Conservation (phyloP, 2,888 invertebrate species). For the Petrolisthes cinctipes region DNA sequence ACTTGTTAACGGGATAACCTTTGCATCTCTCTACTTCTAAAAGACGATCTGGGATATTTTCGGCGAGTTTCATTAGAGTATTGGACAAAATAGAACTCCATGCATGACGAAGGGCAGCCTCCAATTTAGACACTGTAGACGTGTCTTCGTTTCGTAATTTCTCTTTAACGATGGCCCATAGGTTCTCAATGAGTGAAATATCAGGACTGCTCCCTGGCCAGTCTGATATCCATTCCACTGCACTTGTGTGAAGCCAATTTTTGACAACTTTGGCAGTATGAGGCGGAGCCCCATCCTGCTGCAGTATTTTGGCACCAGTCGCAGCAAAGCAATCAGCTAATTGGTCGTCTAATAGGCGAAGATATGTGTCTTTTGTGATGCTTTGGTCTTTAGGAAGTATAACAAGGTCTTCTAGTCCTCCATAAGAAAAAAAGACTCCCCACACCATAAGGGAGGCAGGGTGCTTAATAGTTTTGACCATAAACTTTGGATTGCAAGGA, state of each 20-base stretch:
- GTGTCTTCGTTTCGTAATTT: too few relatives aligned
- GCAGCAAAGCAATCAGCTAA: neutral
- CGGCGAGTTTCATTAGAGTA: neutral
- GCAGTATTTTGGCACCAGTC: neutral
- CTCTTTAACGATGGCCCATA: neutral
- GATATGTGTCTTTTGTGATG: neutral
- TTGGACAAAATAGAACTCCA: neutral
- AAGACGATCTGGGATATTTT: neutral
- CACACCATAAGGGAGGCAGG: neutral
- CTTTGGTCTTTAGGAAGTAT: neutral
- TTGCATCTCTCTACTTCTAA: neutral
- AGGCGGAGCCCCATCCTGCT: neutral
- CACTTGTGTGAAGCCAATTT: neutral
- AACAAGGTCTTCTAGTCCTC: neutral
- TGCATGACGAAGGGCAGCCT: neutral
- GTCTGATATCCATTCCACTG: neutral
- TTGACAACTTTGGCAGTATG: neutral
- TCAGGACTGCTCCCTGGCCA: neutral
- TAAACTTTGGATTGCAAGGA: neutral
- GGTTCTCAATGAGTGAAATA: too few relatives aligned
- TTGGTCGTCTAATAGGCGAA: too few relatives aligned
- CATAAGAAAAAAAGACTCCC: neutral
- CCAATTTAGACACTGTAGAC: too few relatives aligned
- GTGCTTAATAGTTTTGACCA: neutral
- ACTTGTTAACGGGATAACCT: neutral